A percentile compares a stretch with the other conserved stretches of the same genome.
Evolutionary conservation across 2,888 invertebrate species (phyloP).

Genomic region (Saturnia pavonia): DNA sequence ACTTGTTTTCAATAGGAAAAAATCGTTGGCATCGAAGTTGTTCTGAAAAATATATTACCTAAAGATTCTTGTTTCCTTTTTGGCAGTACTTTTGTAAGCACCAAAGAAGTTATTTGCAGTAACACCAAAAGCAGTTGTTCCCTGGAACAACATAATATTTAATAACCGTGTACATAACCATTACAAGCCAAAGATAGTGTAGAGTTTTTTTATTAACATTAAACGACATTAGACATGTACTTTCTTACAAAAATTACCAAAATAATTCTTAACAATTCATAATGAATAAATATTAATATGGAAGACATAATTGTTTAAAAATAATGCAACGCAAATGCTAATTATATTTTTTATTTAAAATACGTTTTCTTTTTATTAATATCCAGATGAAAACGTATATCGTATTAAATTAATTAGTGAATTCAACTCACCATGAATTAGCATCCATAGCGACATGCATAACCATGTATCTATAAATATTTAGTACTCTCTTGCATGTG

Average conservation of each 20-base stretch:
- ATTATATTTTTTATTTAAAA: too few relatives aligned
- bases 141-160: conserved; percentile 69
- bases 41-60: conserved; percentile 66
- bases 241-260: background rate
- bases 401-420: background rate
- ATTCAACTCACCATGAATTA: conserved; percentile 89
- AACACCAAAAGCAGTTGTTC: conserved; percentile 93
- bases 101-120: conserved; percentile 94
- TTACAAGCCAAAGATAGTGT: background rate
- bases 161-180: background rate
- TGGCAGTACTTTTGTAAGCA: conserved; percentile 90
- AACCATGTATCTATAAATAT: conserved; percentile 97
- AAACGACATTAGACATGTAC: background rate
- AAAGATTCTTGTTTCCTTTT: conserved; percentile 88
- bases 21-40: background rate
- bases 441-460: conserved; percentile 97
- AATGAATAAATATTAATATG: background rate
- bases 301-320: background rate
- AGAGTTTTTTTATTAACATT: too few relatives aligned
- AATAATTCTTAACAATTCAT: background rate
- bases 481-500: conserved; percentile 96
- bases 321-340: too few relatives aligned
- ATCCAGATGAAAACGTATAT: too few relatives aligned
- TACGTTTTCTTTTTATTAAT: too few relatives aligned
- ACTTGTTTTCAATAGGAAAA: background rate